Base-by-base conservation (phyloP, 2,113 vertebrate genomes). In the Fregata magnificens region DNA sequence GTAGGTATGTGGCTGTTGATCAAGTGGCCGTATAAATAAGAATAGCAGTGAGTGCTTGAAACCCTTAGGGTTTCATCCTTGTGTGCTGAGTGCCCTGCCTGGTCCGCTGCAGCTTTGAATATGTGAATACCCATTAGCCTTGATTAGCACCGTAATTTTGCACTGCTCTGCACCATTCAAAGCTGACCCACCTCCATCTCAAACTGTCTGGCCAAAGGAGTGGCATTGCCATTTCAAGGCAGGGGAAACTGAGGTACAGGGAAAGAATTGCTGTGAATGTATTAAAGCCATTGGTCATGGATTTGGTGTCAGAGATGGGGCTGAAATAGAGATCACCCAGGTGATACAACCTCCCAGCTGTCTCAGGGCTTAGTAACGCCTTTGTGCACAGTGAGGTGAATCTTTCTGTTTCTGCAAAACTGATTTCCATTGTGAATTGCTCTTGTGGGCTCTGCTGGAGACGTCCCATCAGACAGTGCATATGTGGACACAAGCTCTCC, bases 391-490 rank as follows among this genome's bases (percentile, higher is more conserved):
- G 32, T 3, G 29, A 56, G 69, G 7, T 50, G 29, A 66, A 45
- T 16, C 6, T 50, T 74, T 38, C 62, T 62, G 45, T 52, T 61
- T 55, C 59, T 50, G 52, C 16, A 36, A 11, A 88, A 29, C 13
- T 42, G 29, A 36, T 72, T 67, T 66, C 69, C 34, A 22, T 19
- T 31, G 21, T 25, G 21, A 62, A 61, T 10, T 59, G 14, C 55
- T 65, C 38, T 1, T 20, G 24, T 29, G 50, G 52, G 56, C 20
- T 80, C 20, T 71, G 50, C 56, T 80, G 73, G 45, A 88, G 20
- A 21, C 1, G 1, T 20, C 32, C 44, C 66, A 55, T 13, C 45
- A 26, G 31, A 31, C 13, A 49, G 34, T 2, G 7, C 0, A 2
- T 16, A 21, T 0, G 2, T 28, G 40, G 31, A 20, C 50, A n/a